These are phyloP conservation scores for Liparis tanakae DNA, from an alignment of 2,797 vertebrate genomes.

Conservation along the genomic window DNA sequence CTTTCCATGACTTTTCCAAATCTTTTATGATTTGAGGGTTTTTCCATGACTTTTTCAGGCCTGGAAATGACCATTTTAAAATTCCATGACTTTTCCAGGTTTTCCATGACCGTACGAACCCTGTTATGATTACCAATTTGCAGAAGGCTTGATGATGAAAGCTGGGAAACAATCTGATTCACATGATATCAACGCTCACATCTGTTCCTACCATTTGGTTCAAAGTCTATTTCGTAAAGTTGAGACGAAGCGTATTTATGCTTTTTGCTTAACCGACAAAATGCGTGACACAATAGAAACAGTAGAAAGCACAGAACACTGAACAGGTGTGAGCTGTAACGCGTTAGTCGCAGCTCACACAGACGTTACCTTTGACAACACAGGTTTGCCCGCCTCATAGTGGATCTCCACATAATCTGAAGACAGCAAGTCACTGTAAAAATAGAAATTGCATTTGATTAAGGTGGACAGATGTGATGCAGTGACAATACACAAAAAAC, in stretches of 20 bases:
- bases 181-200: not conserved
- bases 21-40: too few relatives aligned
- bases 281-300: constrained; percentile 27
- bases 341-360: constrained; percentile 1
- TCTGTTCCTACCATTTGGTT: not conserved
- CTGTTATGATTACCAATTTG: constrained; percentile 5
- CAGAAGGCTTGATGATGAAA: not conserved
- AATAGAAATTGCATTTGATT: constrained; percentile 42
- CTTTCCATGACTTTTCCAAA: too few relatives aligned
- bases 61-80: too few relatives aligned
- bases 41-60: too few relatives aligned
- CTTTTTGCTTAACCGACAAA: constrained; percentile 1
- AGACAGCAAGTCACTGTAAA: constrained; percentile 92
- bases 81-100: too few relatives aligned
- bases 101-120: too few relatives aligned
- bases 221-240: not conserved
- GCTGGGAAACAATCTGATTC: not conserved
- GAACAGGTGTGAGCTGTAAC: not conserved
- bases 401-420: constrained; percentile 97
- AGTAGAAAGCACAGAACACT: constrained; percentile 18
- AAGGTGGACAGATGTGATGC: constrained; percentile 29
- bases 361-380: constrained; percentile 91
- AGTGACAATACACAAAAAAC: constrained; percentile 24
- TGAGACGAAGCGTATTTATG: constrained; percentile 6
- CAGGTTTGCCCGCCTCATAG: constrained; percentile 90